Percentiles rank a stretch among this genome's conserved stretches.
Conservation (phyloP, 2,888 invertebrate genomes). For the Melikaiella ostensackeni region DNA sequence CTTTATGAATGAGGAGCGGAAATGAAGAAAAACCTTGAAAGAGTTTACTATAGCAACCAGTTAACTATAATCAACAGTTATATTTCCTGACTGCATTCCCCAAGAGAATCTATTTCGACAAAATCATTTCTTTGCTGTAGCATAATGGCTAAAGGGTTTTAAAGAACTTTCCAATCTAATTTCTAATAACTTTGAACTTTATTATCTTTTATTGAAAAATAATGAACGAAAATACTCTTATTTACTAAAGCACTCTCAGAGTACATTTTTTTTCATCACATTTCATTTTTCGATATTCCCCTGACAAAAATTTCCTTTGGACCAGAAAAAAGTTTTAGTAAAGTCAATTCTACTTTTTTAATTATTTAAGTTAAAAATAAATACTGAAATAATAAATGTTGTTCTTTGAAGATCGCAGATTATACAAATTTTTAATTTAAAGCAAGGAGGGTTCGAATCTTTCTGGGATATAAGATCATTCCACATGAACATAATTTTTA, state of each 20-base stretch:
- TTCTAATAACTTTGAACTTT: neutral
- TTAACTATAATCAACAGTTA: neutral
- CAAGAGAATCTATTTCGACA: slow-evolving; percentile 2
- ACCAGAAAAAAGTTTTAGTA: too few species aligned
- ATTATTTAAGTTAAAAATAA: neutral
- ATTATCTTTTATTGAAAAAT: neutral
- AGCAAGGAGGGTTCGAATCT: neutral
- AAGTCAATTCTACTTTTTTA: neutral
- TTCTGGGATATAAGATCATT: neutral
- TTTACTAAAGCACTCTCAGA: neutral
- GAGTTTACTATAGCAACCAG: neutral
- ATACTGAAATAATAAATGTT: neutral
- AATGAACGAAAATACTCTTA: neutral
- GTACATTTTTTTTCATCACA: too few species aligned
- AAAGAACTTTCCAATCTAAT: slow-evolving; percentile 15
- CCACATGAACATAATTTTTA: neutral
- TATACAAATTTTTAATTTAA: neutral
- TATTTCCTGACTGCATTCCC: neutral
- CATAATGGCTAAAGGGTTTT: neutral
- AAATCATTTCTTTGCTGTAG: neutral
- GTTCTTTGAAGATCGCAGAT: neutral
- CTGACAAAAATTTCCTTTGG: too few species aligned
- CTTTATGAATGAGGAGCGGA: neutral
- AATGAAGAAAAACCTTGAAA: neutral
- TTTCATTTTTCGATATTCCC: too few species aligned